A percentile compares a stretch with the other conserved stretches of the same genome.
Evolutionary conservation across 2,888 invertebrate genomes (phyloP).

Genomic region (Matsumyia berberina): DNA sequence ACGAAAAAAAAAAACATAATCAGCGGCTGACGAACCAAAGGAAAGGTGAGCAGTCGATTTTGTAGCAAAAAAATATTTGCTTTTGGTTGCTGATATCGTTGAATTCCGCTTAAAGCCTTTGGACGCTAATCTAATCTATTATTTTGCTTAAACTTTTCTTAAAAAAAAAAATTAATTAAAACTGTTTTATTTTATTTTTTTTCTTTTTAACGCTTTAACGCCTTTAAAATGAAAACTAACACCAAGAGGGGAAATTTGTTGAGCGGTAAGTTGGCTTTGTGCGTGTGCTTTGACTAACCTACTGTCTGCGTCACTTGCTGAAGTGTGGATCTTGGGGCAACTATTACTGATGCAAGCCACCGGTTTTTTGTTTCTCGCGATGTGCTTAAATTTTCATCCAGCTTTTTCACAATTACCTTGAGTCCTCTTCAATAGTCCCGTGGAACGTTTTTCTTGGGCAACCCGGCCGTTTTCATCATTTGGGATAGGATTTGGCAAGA

Average conservation of each 20-base stretch:
- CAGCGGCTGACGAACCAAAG: constrained; percentile 97
- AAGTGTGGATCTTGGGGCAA: no score
- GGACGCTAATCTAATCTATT: not conserved
- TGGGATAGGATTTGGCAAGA: no score
- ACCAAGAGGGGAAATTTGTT: constrained; percentile 62
- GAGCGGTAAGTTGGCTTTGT: constrained; percentile 67
- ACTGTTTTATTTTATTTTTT: constrained; percentile 28
- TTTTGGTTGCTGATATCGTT: constrained; percentile 29
- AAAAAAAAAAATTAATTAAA: constrained; percentile 10
- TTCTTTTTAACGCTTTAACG: constrained; percentile 18
- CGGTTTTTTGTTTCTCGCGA: no score
- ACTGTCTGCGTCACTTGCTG: no score
- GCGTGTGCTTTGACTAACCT: not conserved
- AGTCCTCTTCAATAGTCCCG: no score
- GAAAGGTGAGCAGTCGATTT: constrained; percentile 92
- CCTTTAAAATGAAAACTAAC: constrained; percentile 29
- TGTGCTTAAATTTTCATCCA: no score
- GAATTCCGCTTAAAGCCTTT: constrained; percentile 16
- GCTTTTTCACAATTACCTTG: no score
- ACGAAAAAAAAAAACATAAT: constrained; percentile 80
- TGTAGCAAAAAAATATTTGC: constrained; percentile 25
- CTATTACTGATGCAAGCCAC: no score
- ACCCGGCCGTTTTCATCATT: no score
- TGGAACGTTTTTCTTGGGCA: no score
- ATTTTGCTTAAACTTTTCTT: constrained; percentile 7